Base-by-base conservation (phyloP, 2,888 invertebrate genomes). In the Clostera curtula region DNA sequence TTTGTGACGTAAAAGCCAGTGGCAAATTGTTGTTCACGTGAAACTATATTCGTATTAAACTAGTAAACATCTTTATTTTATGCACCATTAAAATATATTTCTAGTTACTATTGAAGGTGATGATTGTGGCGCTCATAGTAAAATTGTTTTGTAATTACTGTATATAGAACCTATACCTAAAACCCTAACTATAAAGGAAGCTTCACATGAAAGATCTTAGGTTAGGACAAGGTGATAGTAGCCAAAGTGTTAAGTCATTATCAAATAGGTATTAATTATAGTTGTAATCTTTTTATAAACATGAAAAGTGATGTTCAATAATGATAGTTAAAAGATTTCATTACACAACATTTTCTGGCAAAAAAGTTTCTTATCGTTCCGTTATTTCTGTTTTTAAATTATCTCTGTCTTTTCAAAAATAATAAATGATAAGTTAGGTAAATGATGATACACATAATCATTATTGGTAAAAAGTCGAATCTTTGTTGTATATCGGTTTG, bases 181-280 rank as follows among this genome's bases (percentile, higher is more conserved):
- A 43, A 45, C 41, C 27, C 34, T 49, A 42, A 56, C 40, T 49
- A 44, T 65, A 64, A 65, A 45, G 57, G 56, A 72, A 56, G 77
- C 76, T 82, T 76, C 58, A 49, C 62, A 62, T 40, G 56, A 68
- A 49, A 29, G 49, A 72, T 75, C 73, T 71, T 79, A 80, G 77
- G 74, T 70, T 77, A 80, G 70, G 59, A 67, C 64, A 72, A 69
- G 70, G 82, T 80, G 82, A 82, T 80, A 80, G 66, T 79, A 80
- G 76, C 70, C 74, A 59, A 62, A 63, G 34, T 47, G 43, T 51
- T 69, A 68, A 69, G 66, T 60, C 50, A 63, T 60, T 64, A 66
- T 65, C 63, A 65, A 50, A 50, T 66, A 63, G 53, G 38, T 57
- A 54, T 42, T 45, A n/a, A n/a, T n/a, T 35, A 38, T 56, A 48